Conservation (phyloP, 2,113 vertebrate species). For the Campylorhamphus procurvoides region DNA sequence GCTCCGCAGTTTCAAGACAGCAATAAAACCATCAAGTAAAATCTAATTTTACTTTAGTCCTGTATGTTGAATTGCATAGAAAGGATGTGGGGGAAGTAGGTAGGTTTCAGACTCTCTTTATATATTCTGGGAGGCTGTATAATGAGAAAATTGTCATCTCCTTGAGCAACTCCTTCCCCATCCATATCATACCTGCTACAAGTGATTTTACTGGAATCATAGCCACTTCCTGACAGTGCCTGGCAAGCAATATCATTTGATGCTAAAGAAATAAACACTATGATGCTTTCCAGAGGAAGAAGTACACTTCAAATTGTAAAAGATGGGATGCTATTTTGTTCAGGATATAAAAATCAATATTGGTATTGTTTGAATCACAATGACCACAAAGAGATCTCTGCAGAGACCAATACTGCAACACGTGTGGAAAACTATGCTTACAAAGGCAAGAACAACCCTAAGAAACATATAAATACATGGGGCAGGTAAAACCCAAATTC, state of each 20-base stretch:
- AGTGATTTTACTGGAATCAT: not conserved
- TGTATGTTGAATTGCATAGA: not conserved
- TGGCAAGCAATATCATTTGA: not conserved
- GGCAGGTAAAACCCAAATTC: not conserved
- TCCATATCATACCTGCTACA: not conserved
- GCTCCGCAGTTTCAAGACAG: not conserved
- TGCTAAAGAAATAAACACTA: not conserved
- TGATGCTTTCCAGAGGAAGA: not conserved
- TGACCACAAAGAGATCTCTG: not conserved
- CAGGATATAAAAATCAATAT: slow-evolving; percentile 8
- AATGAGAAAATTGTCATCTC: not conserved
- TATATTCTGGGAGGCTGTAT: not conserved
- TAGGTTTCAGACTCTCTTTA: not conserved
- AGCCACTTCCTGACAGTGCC: not conserved
- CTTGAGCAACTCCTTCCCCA: not conserved
- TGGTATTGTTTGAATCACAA: not conserved
- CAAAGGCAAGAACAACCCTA: not conserved
- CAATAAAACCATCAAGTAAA: not conserved
- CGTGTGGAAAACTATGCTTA: not conserved
- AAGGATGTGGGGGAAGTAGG: not conserved
- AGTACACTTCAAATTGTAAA: not conserved
- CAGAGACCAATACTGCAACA: not conserved
- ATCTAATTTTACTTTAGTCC: not conserved
- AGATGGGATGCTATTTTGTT: not conserved
- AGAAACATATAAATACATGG: not conserved